Base-by-base conservation (phyloP, 1,140 invertebrate species). In the Conopomorpha cramerella region DNA sequence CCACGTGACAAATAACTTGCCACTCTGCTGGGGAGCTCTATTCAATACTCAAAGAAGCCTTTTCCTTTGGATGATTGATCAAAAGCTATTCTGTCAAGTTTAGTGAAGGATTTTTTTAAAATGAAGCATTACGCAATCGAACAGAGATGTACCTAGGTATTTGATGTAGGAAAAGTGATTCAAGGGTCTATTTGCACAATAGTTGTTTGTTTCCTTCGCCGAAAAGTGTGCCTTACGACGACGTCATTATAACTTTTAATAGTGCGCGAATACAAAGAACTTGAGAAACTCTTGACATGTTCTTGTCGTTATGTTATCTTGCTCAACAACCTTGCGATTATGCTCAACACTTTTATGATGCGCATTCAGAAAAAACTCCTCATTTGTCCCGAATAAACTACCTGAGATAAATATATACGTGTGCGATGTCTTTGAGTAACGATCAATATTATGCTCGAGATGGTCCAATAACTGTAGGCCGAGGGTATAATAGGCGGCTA, bases 41-140 rank as follows among this genome's bases (percentile, higher is more conserved):
- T 67, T 65, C 55, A 68, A 17, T 45, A 35, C 53, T 50, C 61
- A 68, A 53, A 67, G 62, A 68, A 62, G 62, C 57, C 55, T 64
- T 66, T 66, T 49, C 46, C 49, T 41, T 53, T 46, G 58, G 61
- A 55, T 70, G 65, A 73, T 66, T 73, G 65, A 70, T 73, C 68
- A 70, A 73, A 67, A 60, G 48, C 28, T 30, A 23, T 23, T 23
- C 19, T 23, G 10, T 23, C 10, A 23, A 4, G 10, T 23, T 23
- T 23, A 23, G 10, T 6, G 4, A 23, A 10, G 10, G 19, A 6
- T 23, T 6, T 6, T 6, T 23, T 23, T 23, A 23, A 4, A 10
- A 6, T 6, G 10, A 6, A 23, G 19, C 19, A 23, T 23, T 4
- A 23, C 4, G 10, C 19, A 23, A 6, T 23, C 19, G 10, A 10